Conservation (phyloP, 2,113 vertebrate species). For the Nibea coibor region DNA sequence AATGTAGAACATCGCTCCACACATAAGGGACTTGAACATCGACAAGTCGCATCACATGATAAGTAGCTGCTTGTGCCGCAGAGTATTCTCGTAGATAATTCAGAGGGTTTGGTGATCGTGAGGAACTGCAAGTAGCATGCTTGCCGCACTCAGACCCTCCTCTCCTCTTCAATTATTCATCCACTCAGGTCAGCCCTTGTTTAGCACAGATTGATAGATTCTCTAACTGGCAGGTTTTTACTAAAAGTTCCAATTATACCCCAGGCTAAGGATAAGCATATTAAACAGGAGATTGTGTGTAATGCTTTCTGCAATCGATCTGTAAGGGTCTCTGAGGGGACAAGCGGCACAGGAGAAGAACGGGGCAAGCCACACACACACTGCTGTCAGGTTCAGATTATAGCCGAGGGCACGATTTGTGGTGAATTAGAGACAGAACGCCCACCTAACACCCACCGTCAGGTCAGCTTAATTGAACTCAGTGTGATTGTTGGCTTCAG, state of each 20-base stretch:
- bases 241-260: slow-evolving; percentile 58
- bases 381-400: slow-evolving; percentile 20
- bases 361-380: not conserved
- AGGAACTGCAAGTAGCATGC: slow-evolving; percentile 47
- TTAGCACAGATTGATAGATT: slow-evolving; percentile 65
- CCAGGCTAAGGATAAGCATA: slow-evolving; percentile 36
- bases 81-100: slow-evolving; percentile 49
- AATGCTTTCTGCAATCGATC: slow-evolving; percentile 56
- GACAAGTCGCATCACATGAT: slow-evolving; percentile 33
- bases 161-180: slow-evolving; percentile 54
- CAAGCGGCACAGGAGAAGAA: slow-evolving; percentile 19
- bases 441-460: slow-evolving; percentile 23
- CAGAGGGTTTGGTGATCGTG: slow-evolving; percentile 42
- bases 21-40: slow-evolving; percentile 25
- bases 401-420: not conserved
- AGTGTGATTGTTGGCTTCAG: slow-evolving; percentile 25
- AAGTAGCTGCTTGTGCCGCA: slow-evolving; percentile 30
- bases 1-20: slow-evolving; percentile 51
- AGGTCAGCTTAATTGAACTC: slow-evolving; percentile 21
- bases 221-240: slow-evolving; percentile 59
- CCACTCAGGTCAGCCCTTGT: slow-evolving; percentile 54
- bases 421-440: slow-evolving; percentile 10
- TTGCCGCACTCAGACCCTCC: slow-evolving; percentile 12
- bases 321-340: slow-evolving; percentile 34
- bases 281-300: slow-evolving; percentile 57